Base-by-base conservation (phyloP, 2,888 invertebrate genomes). In the Eupeodes luniger region DNA sequence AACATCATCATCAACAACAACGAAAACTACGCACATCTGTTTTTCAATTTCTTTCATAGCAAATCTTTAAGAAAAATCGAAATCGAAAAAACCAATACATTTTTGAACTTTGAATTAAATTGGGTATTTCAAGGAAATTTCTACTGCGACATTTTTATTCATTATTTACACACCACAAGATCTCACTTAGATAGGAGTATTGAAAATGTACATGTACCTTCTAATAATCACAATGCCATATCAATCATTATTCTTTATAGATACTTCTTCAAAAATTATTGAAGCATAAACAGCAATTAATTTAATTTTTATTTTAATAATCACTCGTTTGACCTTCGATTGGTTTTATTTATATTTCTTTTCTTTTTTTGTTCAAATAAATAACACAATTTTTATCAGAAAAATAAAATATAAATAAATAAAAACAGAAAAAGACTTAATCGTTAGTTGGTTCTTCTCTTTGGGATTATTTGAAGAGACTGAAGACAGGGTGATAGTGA, bases 321-420 rank as follows among this genome's bases (percentile, higher is more conserved):
- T 78, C 85, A 81, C 69, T 64, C 62, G 53, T 64, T 61, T 69
- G 84, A 78, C 88, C 88, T 84, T 85, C 69, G 69, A 81, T 88
- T 84, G 72, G 34, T 76, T 70, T 77, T 51, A 47, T 16, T 40
- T 72, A 12, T 49, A 19, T 16, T 55, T 10, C 10, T 19, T 19
- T 61, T 36, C 57, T n/a, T 10, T 7, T 55, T 57, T 44, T 27
- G 49, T 7, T 12, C 27, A 57, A 57, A 66, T 27, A 49, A 49
- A 49, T 66, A 49, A 11, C 34, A 67, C 40, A 16, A 53, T 12
- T 40, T 66, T 51, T 27, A 40, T 55, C 53, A 44, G 11, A 61
- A 9, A 77, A 72, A 70, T 27, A 27, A 27, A 2, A 27, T 2
- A 27, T 3, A 27, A 27, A 44, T 51, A 11, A 36, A 27, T 11